Evolutionary conservation across 1,140 invertebrate species (phyloP).

Genomic region (Dufourea novaeangliae): DNA sequence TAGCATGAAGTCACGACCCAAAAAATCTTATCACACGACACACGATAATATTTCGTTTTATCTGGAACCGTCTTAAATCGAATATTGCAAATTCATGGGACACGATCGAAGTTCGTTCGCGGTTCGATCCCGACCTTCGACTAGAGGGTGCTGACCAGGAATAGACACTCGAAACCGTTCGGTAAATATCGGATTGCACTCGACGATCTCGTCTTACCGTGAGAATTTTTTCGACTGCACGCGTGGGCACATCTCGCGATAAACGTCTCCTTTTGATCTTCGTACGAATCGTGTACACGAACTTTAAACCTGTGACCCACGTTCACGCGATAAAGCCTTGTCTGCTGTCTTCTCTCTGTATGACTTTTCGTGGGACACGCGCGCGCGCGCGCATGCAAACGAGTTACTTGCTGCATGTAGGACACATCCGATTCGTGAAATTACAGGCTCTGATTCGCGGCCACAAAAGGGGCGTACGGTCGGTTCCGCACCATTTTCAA

Average conservation of each 20-base stretch:
- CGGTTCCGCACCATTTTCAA: slow-evolving; percentile 43
- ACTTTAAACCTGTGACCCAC: neutral
- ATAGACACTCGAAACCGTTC: slow-evolving; percentile 55
- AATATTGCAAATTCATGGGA: slow-evolving; percentile 10
- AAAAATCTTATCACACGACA: no score
- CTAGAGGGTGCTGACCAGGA: slow-evolving; percentile 46
- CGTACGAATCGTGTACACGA: neutral
- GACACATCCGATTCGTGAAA: slow-evolving; percentile 34
- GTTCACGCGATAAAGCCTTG: neutral
- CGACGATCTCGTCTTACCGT: slow-evolving; percentile 51
- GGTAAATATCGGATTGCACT: slow-evolving; percentile 59
- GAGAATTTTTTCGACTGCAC: slow-evolving; percentile 40
- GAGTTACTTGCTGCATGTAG: slow-evolving; percentile 17
- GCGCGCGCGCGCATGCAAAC: no score
- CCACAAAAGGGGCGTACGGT: slow-evolving; percentile 24
- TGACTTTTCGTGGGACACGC: neutral
- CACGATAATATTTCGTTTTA: no score
- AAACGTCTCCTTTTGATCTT: neutral
- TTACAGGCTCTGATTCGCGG: slow-evolving; percentile 49
- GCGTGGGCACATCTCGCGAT: neutral
- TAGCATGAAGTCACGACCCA: no score
- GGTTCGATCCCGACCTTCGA: slow-evolving; percentile 42
- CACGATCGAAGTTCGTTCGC: neutral
- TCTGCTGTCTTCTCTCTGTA: no score
- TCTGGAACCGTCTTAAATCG: no score